Evolutionary conservation across 2,888 invertebrate species (phyloP), one percentile per base, ranked within the genome.

Genomic region (Cataglyphis livida): DNA sequence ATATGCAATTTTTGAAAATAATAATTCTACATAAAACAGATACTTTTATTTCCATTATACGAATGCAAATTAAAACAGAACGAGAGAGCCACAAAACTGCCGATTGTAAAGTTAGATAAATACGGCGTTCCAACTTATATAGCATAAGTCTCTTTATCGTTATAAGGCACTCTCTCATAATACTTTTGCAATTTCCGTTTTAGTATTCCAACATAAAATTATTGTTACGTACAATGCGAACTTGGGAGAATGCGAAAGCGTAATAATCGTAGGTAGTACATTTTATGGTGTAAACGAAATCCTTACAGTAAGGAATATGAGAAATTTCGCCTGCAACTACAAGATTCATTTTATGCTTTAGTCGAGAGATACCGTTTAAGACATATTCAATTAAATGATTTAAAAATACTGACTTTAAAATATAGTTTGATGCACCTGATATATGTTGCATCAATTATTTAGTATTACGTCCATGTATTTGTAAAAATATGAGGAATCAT

Each of bases 61-160:
- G 15, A n/a, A n/a, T 44, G 28, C 44, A 44, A 35, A 32, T 70
- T 18, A 59, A 78, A 70, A n/a, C 21, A 32, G 41, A 25, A 41
- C 44, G 32, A 57, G 21, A 70, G 59, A 12, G 18, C 41, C 21
- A 54, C 4, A 32, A 41, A 7, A 78, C 25, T n/a, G 41, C 51
- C 66, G 38, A 76, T 68, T 68, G 68, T 66, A 78, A 78, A 70
- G 59, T 78, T 70, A 21, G 21, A 59, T 59, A 70, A 70, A 70
- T 78, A 78, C 59, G 9, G 59, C 57, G 76, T 59, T 68, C 1
- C 70, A 78, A 48, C 70, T 78, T 78, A 35, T 78, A 35, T 21
- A n/a, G 18, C 18, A 70, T 70, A 78, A 78, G 70, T 78, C 59
- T 78, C 78, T 78, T 78, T 78, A 78, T 78, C 78, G 59, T 59